Base-by-base conservation (phyloP, 2,113 vertebrate genomes). In the Callaeas wilsoni region DNA sequence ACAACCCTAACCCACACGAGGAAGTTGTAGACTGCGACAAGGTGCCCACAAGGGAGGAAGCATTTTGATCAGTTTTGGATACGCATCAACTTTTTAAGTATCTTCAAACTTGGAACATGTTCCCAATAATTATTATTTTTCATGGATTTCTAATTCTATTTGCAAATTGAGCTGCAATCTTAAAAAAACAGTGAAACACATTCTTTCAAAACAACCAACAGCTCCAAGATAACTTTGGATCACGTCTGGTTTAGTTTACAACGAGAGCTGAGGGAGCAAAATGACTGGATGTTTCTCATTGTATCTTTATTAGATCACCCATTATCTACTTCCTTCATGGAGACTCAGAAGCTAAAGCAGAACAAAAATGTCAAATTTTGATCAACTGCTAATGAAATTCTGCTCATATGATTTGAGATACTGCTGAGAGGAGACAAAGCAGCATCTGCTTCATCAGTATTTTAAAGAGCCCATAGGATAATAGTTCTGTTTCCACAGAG, bases 1-100 rank as follows among this genome's bases (percentile, higher is more conserved):
- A 81, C 5, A 64, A 4, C 15, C 19, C 10, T 16, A 47, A 65
- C 23, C 10, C 1, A 0, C 20, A 41, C 0, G 1, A 49, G 30
- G 25, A 37, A 53, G 20, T 4, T 30, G 42, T 25, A 57, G 42
- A 49, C 41, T 25, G 7, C 0, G 1, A 65, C 50, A 49, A 30
- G 19, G 52, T 57, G 13, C 25, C 30, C 35, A 30, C 6, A 49
- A 49, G 8, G 6, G 21, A 87, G 27, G 14, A 78, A 79, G 5
- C 4, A 47, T 57, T 93, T 67, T 63, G 35, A 21, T 63, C 8
- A 25, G 7, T 42, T 89, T 94, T 86, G 62, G 15, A 47, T 81
- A 15, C 16, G n/a, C 9, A 81, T 55, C 7, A 74, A 41, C 20
- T 77, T 33, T 35, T 57, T 53, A 50, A 52, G 10, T 21, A 16